A percentile compares a stretch with the other conserved stretches of the same genome.
Conservation (phyloP, 1,140 invertebrate species). For the Drosophila busckii region DNA sequence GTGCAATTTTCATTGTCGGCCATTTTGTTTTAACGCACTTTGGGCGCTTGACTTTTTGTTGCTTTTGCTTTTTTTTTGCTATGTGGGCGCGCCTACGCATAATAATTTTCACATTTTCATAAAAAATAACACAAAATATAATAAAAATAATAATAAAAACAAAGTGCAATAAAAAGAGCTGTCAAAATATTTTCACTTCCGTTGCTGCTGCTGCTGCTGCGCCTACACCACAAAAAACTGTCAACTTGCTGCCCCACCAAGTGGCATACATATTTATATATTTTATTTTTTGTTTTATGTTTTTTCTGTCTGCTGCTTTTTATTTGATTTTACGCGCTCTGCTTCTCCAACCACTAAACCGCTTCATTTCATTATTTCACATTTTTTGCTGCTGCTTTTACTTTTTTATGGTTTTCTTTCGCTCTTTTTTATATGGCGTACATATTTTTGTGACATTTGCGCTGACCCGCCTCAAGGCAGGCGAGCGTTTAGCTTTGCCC, state of each 20-base stretch:
- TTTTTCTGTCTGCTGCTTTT: constrained; percentile 26
- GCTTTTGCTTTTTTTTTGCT: constrained; percentile 34
- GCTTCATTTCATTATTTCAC: constrained; percentile 40
- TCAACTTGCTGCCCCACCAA: constrained; percentile 26
- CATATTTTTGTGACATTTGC: constrained; percentile 41
- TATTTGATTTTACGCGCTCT: constrained; percentile 23
- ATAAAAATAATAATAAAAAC: constrained; percentile 5
- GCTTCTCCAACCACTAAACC: not conserved
- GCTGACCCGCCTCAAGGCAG: constrained; percentile 30
- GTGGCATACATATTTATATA: constrained; percentile 53
- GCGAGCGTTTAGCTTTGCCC: constrained; percentile 16
- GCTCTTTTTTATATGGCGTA: constrained; percentile 17
- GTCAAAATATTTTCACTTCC: constrained; percentile 69
- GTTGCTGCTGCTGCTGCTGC: constrained; percentile 29
- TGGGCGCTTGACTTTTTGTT: constrained; percentile 28
- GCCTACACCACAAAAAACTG: constrained; percentile 21
- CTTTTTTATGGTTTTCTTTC: constrained; percentile 31
- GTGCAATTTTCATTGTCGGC: constrained; percentile 37
- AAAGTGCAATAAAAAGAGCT: constrained; percentile 27
- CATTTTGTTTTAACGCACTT: constrained; percentile 60
- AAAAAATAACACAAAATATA: constrained; percentile 9
- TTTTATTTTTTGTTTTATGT: constrained; percentile 30
- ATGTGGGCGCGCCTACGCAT: constrained; percentile 55
- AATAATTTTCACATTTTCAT: constrained; percentile 61
- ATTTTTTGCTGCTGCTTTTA: constrained; percentile 49